Evolutionary conservation across 2,113 vertebrate genomes (phyloP), one percentile per base, ranked within the genome.

Genomic region (Melospiza melodia): DNA sequence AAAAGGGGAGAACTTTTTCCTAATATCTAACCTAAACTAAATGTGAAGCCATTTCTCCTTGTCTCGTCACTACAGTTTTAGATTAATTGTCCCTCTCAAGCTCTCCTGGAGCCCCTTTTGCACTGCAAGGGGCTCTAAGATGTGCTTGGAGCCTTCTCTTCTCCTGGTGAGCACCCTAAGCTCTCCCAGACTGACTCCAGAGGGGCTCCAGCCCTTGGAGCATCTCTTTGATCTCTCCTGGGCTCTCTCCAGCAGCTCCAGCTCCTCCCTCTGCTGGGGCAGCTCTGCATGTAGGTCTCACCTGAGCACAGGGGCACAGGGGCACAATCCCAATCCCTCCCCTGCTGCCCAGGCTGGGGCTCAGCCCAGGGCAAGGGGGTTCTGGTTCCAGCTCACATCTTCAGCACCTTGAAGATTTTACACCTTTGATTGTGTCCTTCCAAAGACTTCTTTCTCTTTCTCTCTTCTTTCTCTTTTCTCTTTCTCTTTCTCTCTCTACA

Each of bases 201-300:
- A 87, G 65, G 19, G 20, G 4, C 20, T 79, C 57, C 57, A 63
- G 5, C 35, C 30, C 35, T 31, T 0, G 5, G 43, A 25, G 19
- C 43, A 49, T 5, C 51, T 33, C 28, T 11, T 9, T 6, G 1
- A 7, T 17, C 4, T 73, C 5, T 9, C 8, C 67, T 73, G 58
- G 21, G 0, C 41, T 1, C 43, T 25, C 35, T 65, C 17, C 58
- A 58, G 43, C 43, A 80, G 24, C 35, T 49, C 49, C 41, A 25
- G 0, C 5, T 30, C 0, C 49, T 5, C 1, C 10, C n/a, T 39
- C 15, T n/a, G 48, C 37, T 52, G 74, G 39, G 1, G n/a, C 55
- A 62, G 65, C 57, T 87, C 57, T 78, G 57, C 41, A 71, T 37
- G 37, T 37, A 28, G 17, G 5, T 22, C 43, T 65, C 58, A 43